Evolutionary conservation across 2,888 invertebrate species (phyloP), one percentile per base, ranked within the genome.

Genomic region (Horisme vitalbata): DNA sequence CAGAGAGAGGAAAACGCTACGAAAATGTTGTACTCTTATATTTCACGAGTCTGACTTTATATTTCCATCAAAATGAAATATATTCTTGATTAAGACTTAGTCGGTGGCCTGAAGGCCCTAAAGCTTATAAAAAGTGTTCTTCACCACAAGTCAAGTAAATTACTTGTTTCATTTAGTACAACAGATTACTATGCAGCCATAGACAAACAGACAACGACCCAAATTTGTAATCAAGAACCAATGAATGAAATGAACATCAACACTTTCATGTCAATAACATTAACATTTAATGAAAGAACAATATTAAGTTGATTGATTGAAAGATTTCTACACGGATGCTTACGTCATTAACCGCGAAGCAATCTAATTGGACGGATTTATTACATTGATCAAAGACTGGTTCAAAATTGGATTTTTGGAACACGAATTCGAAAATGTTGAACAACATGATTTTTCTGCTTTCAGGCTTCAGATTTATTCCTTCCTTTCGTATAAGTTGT

Each of bases 351-450:
- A 12, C 28, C 34, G 23, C 23, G 3, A 30, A n/a, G 8, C 3
- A 21, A 36, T 11, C 15, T 36, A 41, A 36, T 35, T 41, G 31
- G 20, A 7, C 18, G 12, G 10, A 32, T 38, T 28, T 45, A 32
- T 18, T 6, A 35, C 18, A 33, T 11, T 10, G 3, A 38, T 5
- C 12, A 12, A 14, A 36, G 32, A 32, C 31, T 18, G 7, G 32
- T 37, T 41, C 6, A 7, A 31, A 41, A 36, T 36, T n/a, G 11
- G 41, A 32, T 41, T 37, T 32, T 23, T 37, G 21, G 36, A 35
- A 41, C 36, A 32, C 34, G 9, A 7, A 26, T 27, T n/a, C 7
- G 18, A 18, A 18, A 7, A 5, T 1, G 7, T 18, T 18, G 18
- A 7, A 18, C 18, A 4, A 18, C 4, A 18, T 18, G 18, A n/a